These are phyloP conservation scores for Elachura formosa DNA, from an alignment of 2,113 vertebrate species.

Conservation along the genomic window DNA sequence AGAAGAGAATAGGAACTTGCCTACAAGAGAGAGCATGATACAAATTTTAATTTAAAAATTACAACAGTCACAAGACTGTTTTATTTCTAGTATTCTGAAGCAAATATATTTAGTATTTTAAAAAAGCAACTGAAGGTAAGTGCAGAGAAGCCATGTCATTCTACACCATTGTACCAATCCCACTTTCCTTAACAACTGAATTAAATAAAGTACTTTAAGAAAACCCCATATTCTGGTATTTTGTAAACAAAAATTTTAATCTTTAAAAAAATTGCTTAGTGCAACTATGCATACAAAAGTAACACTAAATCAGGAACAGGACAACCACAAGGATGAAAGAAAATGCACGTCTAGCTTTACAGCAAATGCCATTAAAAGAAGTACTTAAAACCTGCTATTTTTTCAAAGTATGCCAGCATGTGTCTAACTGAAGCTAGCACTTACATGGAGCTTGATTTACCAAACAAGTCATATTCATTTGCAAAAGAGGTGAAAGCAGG, in stretches of 20 bases:
- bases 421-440: neutral
- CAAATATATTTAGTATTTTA: neutral
- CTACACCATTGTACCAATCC: neutral
- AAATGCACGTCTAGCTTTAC: slow-evolving; percentile 34
- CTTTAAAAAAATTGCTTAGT: slow-evolving; percentile 27
- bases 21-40: neutral
- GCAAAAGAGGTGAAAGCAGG: neutral
- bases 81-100: neutral
- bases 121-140: neutral
- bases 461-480: neutral
- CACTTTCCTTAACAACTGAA: neutral
- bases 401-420: neutral
- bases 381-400: neutral
- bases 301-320: slow-evolving; percentile 8
- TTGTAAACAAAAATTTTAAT: slow-evolving; percentile 52
- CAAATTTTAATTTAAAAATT: neutral
- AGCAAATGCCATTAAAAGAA: neutral
- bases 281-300: slow-evolving; percentile 32
- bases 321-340: slow-evolving; percentile 13
- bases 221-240: slow-evolving; percentile 14
- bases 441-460: neutral
- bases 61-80: neutral
- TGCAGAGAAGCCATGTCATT: neutral
- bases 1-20: neutral
- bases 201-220: neutral